These are phyloP conservation scores for Climacteris rufus DNA, from an alignment of 2,113 vertebrate genomes.

Conservation along the genomic window DNA sequence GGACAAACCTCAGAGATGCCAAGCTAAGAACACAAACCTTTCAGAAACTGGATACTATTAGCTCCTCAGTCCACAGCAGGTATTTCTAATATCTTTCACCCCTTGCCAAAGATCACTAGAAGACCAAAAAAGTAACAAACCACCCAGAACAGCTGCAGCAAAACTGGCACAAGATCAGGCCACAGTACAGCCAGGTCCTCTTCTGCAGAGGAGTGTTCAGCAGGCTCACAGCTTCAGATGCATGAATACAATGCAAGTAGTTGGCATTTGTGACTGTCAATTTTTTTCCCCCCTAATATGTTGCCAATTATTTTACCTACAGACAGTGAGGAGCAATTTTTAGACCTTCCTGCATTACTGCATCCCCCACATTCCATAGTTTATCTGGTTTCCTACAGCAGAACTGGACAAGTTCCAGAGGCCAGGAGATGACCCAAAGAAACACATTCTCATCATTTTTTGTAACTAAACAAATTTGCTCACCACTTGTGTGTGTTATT, in stretches of 20 bases:
- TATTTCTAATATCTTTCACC: not conserved
- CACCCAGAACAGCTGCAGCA: not conserved
- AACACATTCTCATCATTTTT: not conserved
- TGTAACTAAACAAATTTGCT: not conserved
- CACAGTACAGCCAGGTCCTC: not conserved
- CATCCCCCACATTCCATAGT: rapidly evolving
- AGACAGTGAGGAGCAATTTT: not conserved
- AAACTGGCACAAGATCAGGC: rapidly evolving
- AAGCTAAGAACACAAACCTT: not conserved
- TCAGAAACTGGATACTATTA: not conserved
- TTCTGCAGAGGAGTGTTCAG: not conserved
- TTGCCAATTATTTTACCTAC: not conserved
- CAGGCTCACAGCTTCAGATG: not conserved
- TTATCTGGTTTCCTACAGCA: not conserved
- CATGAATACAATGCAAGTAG: rapidly evolving
- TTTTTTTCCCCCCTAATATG: rapidly evolving
- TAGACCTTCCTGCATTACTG: not conserved
- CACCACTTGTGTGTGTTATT: rapidly evolving
- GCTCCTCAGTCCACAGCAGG: not conserved
- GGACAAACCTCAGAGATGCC: not conserved
- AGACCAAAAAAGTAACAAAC: not conserved
- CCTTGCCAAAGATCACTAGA: not conserved
- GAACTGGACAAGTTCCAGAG: not conserved
- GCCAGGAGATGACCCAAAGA: not conserved
- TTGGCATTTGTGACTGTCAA: rapidly evolving